Percentiles rank a stretch among this genome's conserved stretches.
These are phyloP conservation scores for Micoletzkya japonica DNA, from an alignment of 2,888 invertebrate species.

Conservation along the genomic window DNA sequence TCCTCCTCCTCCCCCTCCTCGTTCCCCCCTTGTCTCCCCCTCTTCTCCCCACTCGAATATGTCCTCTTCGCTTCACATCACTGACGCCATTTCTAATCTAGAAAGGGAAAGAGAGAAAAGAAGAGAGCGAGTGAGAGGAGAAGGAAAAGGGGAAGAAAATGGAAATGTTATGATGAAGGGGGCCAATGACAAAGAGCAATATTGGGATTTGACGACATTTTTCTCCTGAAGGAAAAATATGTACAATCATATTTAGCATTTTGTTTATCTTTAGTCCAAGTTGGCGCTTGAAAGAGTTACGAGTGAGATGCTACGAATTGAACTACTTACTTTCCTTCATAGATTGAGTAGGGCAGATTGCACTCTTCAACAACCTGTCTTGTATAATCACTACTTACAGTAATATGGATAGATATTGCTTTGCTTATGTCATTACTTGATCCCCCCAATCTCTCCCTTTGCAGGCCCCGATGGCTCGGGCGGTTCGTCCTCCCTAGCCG, in stretches of 20 bases:
- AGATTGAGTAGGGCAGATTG: too few species aligned
- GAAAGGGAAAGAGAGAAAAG: slow-evolving; percentile 4
- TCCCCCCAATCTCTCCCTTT: too few species aligned
- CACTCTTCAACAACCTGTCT: too few species aligned
- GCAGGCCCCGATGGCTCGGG: slow-evolving; percentile 25
- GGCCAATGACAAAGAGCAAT: neutral
- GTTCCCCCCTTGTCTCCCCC: neutral
- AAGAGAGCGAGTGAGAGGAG: neutral
- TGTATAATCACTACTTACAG: too few species aligned
- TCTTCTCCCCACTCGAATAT: too few species aligned
- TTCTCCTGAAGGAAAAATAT: neutral
- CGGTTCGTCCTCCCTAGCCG: slow-evolving; percentile 11
- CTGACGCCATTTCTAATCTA: neutral
- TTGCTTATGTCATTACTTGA: too few species aligned
- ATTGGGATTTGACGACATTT: neutral
- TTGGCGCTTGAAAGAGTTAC: too few species aligned
- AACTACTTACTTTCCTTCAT: too few species aligned
- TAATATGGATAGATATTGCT: too few species aligned
- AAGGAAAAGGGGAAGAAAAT: neutral
- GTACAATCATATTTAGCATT: too few species aligned
- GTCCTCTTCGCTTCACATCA: neutral
- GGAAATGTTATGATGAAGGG: neutral
- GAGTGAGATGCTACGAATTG: too few species aligned
- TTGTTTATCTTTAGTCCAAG: too few species aligned
- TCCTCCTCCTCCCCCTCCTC: neutral